Percentiles rank a stretch among this genome's conserved stretches.
Conservation (phyloP, 2,113 vertebrate species). For the Petromus typicus region DNA sequence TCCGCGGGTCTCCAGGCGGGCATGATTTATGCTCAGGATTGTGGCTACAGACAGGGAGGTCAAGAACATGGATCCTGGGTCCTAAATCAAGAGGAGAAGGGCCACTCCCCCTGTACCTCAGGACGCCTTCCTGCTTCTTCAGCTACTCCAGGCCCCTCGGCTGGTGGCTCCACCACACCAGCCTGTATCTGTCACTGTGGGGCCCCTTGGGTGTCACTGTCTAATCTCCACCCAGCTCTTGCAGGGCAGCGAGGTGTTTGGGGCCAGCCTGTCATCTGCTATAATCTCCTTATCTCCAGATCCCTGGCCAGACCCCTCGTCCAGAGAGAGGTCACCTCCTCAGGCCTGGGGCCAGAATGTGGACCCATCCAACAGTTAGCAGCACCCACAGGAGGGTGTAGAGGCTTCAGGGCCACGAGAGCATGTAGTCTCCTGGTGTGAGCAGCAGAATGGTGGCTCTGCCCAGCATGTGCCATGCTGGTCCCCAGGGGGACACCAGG, state of each 20-base stretch:
- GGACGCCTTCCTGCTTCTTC: neutral
- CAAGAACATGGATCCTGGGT: too few relatives aligned
- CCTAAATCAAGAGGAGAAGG: neutral
- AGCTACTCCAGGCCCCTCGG: neutral
- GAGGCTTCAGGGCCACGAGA: neutral
- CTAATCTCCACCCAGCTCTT: neutral
- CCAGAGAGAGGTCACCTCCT: slow-evolving; percentile 9
- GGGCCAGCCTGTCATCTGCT: neutral
- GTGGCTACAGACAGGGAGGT: too few relatives aligned
- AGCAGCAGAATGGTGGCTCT: too few relatives aligned
- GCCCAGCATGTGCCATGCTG: rapidly evolving
- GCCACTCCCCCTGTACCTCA: neutral
- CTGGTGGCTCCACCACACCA: neutral
- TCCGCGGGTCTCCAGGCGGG: too few relatives aligned
- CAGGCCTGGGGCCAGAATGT: rapidly evolving
- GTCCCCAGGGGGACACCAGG: neutral
- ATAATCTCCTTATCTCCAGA: neutral
- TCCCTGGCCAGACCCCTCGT: neutral
- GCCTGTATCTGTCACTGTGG: neutral
- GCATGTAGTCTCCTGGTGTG: rapidly evolving
- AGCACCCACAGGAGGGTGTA: neutral
- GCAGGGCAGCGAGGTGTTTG: too few relatives aligned
- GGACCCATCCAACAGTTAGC: neutral
- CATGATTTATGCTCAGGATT: too few relatives aligned
- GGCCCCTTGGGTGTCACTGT: rapidly evolving